These are phyloP conservation scores for Onychomys torridus DNA, from an alignment of 2,797 vertebrate species.

Conservation along the genomic window DNA sequence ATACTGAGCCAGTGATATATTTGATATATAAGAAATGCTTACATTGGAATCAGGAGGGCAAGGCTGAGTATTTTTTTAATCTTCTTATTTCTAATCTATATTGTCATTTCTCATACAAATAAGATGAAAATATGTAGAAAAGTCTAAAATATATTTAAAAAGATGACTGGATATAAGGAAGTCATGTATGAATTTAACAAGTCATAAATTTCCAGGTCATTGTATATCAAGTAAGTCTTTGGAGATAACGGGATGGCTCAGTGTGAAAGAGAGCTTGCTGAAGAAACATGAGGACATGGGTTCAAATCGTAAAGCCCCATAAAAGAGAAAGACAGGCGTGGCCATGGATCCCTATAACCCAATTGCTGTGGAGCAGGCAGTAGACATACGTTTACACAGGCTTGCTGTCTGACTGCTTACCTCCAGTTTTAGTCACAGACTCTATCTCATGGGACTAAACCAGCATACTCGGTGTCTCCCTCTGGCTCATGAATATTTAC, in stretches of 20 bases:
- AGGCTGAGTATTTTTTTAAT: not conserved
- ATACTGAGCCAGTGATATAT: not conserved
- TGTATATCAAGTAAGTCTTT: not conserved
- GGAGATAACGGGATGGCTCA: not conserved
- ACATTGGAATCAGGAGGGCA: not conserved
- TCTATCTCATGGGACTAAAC: not conserved
- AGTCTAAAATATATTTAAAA: not conserved
- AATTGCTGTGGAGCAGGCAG: not conserved
- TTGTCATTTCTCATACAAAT: not conserved
- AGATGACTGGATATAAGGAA: not conserved
- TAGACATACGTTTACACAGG: not conserved
- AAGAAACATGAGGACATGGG: not conserved
- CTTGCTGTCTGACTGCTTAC: not conserved
- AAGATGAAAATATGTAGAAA: not conserved
- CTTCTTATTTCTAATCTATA: not conserved
- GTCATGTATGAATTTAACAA: not conserved
- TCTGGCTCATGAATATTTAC: not conserved
- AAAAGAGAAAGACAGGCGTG: not conserved
- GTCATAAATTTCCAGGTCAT: not conserved
- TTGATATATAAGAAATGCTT: conserved; percentile 7
- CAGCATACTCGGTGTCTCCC: not conserved
- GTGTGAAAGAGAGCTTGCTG: not conserved
- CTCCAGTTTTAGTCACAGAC: not conserved
- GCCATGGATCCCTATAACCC: not conserved
- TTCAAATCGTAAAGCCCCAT: not conserved